A percentile compares a stretch with the other conserved stretches of the same genome.
Evolutionary conservation across 1,140 invertebrate genomes (phyloP).

Genomic region (Drosophila tani): DNA sequence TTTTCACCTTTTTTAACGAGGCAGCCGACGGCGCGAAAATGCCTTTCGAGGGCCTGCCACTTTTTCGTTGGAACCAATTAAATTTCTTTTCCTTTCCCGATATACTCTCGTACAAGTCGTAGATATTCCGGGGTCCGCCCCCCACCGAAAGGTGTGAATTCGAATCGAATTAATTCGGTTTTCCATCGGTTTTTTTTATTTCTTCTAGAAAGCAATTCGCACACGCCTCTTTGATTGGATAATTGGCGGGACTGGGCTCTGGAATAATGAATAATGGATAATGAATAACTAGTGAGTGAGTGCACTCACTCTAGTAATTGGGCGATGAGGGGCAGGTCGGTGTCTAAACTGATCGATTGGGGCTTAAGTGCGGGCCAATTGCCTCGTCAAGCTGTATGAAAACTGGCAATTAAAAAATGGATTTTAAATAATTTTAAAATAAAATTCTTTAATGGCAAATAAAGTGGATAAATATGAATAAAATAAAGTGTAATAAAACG

Average conservation of each 20-base stretch:
- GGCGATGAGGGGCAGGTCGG: constrained; percentile 37
- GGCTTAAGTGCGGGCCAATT: constrained; percentile 18
- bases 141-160: constrained; percentile 14
- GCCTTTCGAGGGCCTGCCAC: constrained; percentile 24
- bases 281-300: constrained; percentile 14
- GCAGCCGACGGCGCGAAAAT: constrained; percentile 44
- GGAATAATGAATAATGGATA: constrained; percentile 26
- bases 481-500: neutral
- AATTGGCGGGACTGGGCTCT: constrained; percentile 35
- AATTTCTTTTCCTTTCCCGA: constrained; percentile 22
- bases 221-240: constrained; percentile 61
- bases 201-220: constrained; percentile 26
- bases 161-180: constrained; percentile 46
- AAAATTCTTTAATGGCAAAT: no score
- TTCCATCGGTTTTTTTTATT: constrained; percentile 2
- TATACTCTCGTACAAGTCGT: neutral
- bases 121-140: constrained; percentile 23
- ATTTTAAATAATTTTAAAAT: no score
- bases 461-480: no score
- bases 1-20: constrained; percentile 68
- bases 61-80: constrained; percentile 56
- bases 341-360: constrained; percentile 36
- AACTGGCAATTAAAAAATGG: neutral
- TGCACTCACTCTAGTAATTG: constrained; percentile 22
- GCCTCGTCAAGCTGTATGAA: neutral